Evolutionary conservation across 2,113 vertebrate genomes (phyloP), one percentile per base, ranked within the genome.

Genomic region (Chaetops frenatus): DNA sequence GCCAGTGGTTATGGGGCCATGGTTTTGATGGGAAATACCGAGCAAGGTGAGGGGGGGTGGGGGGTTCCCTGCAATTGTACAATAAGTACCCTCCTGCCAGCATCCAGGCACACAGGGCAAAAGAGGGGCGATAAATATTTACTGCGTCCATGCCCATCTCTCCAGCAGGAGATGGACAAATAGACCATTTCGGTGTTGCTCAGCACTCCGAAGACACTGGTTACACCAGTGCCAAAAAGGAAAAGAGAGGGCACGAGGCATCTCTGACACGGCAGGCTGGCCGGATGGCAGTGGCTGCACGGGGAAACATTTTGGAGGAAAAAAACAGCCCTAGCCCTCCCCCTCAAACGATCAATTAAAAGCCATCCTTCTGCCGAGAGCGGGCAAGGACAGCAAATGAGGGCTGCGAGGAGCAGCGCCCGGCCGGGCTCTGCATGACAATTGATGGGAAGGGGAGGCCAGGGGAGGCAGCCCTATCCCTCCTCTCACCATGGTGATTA

Each of bases 401-500:
- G 81, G 83, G 98, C 96, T 53, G 94, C 29, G 50, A 92, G 94
- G 88, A 96, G 79, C 77, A 86, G 95, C 92, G 2, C 96, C 96
- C 90, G 60, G 92, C 97, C 88, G 86, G 92, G 97, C 97, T 98
- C 97, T 98, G 98, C 97, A 98, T 98, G 97, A 98, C 98, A 98
- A 98, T 98, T 98, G 97, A 91, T 57, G 95, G 91, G 89, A 95
- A 97, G 95, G 95, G 96, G 94, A 95, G 92, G 84, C 61, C 5
- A 20, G 94, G 94, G 88, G 70, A 97, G 93, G 85, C 95, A 81
- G 93, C 90, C 82, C 97, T 51, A 35, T 96, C 96, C 97, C 94
- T 94, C 91, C 95, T 95, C 98, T 98, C 98, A 97, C 97, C 98
- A 95, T 96, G 95, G 98, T 98, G 97, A 98, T 98, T 98, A 97